These are phyloP conservation scores for Magallana ariakensis DNA, from an alignment of 1,140 invertebrate species.

Conservation along the genomic window DNA sequence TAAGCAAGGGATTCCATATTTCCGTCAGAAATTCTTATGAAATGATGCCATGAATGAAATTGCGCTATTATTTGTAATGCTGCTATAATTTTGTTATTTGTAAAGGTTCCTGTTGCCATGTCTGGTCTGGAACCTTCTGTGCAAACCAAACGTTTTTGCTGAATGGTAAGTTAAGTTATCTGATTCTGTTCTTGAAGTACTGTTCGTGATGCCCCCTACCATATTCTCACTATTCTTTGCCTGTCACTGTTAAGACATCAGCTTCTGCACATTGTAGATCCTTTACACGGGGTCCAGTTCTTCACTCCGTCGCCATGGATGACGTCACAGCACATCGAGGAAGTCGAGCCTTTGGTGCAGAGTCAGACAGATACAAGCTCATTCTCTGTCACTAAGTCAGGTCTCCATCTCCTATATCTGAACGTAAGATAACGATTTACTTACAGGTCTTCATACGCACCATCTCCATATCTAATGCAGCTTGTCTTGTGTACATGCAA, in stretches of 20 bases:
- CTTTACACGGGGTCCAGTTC: constrained; percentile 37
- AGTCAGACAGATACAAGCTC: constrained; percentile 24
- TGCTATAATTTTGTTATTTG: neutral
- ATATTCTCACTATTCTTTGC: too few species aligned
- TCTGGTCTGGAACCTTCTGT: constrained; percentile 38
- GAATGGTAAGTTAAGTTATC: constrained; percentile 40
- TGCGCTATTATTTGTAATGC: too few species aligned
- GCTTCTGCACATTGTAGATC: neutral
- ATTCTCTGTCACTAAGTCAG: constrained; percentile 46
- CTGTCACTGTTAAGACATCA: too few species aligned
- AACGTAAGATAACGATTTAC: constrained; percentile 50
- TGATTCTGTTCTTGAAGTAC: constrained; percentile 5
- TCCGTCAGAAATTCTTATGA: too few species aligned
- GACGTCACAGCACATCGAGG: constrained; percentile 23
- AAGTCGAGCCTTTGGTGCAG: constrained; percentile 26
- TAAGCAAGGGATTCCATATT: neutral
- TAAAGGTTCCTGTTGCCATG: neutral
- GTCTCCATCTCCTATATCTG: constrained; percentile 62
- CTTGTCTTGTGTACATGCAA: too few species aligned
- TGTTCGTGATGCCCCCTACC: neutral
- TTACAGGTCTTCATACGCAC: neutral
- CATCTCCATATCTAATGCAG: too few species aligned
- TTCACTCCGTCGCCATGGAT: constrained; percentile 55
- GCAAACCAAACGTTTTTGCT: constrained; percentile 14
- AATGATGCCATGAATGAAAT: too few species aligned